Conservation (phyloP, 1,140 invertebrate genomes). For the Tribolium madens region DNA sequence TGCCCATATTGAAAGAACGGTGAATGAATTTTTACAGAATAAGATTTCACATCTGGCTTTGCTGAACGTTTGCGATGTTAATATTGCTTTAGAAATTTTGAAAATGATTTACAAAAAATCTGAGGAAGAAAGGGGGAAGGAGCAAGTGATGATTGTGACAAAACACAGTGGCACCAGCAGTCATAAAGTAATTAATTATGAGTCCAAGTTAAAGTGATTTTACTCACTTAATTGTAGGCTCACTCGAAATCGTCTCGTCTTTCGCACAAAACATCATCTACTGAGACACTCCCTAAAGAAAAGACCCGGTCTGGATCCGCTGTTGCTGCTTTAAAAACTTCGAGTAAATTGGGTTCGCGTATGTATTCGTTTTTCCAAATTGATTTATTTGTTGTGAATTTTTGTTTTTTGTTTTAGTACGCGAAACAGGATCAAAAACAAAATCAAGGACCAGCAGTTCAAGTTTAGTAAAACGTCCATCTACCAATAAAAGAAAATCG, state of each 20-base stretch:
- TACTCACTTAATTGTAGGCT: not conserved
- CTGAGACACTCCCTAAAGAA: not conserved
- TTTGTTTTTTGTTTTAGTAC: too few species aligned
- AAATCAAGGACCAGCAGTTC: constrained; percentile 3
- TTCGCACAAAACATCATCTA: not conserved
- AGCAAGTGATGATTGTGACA: not conserved
- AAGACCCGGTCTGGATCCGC: not conserved
- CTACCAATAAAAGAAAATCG: not conserved
- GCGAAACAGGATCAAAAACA: not conserved
- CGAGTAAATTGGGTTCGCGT: not conserved
- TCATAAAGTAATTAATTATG: constrained; percentile 3
- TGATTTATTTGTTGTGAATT: too few species aligned
- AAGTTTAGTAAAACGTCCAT: not conserved
- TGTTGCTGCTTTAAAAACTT: not conserved
- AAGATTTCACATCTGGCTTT: not conserved
- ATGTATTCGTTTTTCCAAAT: not conserved
- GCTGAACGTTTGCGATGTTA: constrained; percentile 12
- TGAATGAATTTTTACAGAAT: constrained; percentile 13
- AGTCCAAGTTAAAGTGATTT: not conserved
- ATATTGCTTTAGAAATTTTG: constrained; percentile 3
- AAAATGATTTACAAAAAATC: constrained; percentile 8
- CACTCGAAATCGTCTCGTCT: not conserved
- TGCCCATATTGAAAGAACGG: constrained; percentile 1
- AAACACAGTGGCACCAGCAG: not conserved
- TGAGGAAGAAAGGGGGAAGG: not conserved